Evolutionary conservation across 2,797 vertebrate genomes (phyloP), one percentile per base, ranked within the genome.

Genomic region (Odontamblyopus rebecca): DNA sequence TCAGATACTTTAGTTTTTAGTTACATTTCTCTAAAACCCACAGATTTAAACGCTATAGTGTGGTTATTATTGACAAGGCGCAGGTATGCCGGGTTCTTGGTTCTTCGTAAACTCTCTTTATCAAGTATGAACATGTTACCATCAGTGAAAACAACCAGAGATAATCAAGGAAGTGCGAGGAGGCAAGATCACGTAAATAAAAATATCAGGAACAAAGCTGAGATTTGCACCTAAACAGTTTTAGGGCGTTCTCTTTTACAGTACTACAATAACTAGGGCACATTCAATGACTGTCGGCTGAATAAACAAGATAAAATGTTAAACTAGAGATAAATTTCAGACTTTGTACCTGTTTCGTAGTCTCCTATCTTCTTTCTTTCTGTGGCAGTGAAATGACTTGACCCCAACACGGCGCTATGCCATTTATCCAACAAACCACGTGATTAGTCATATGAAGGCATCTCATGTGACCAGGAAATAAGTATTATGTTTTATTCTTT

Each of bases 291-390:
- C 27, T 16, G 27, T 15, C 27, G 8, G 54, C 11, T 26, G 23
- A 18, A 60, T 15, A 27, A 27, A 1, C 5, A 60, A 60, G 27
- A 60, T 18, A 60, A 11, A 27, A 59, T 60, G 12, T 16, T 16
- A 15, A 8, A 7, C 26, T 13, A 27, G 27, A 60, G 13, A 60
- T 60, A 60, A 2, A 11, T 30, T 29, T 60, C 13, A 60, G 57
- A 60, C 57, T 60, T 60, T 60, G 27, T 60, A 60, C 57, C 57
- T 60, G 57, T 16, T 57, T 57, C 2, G 57, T 18, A 60, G 57
- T 7, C 27, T 60, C 27, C 2, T 57, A 15, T 60, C 57, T 60
- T 30, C 57, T 13, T 29, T 35, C 60, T 61, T 19, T 11, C 60
- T 9, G 61, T 9, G 30, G 32, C 18, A 4, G 32, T 35, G 9